These are phyloP conservation scores for Romanogobio albipinnatus DNA, from an alignment of 2,113 vertebrate species.

Conservation along the genomic window DNA sequence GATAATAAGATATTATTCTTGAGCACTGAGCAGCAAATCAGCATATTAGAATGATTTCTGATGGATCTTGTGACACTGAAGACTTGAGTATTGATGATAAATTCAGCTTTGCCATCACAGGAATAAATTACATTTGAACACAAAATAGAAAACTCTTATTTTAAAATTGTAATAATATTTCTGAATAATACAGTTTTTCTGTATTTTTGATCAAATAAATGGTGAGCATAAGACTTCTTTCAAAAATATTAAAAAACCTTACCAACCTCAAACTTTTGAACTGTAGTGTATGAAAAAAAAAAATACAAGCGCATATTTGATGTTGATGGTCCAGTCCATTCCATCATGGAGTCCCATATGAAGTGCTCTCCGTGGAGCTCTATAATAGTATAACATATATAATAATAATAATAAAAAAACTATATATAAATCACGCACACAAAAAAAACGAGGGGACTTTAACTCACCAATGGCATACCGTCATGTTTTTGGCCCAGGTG, in stretches of 20 bases:
- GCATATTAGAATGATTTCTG: background rate
- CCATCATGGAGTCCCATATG: slow-evolving; percentile 15
- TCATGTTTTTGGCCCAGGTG: background rate
- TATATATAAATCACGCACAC: background rate
- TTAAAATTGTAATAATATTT: background rate
- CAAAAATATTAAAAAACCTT: background rate
- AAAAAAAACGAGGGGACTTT: background rate
- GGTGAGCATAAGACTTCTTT: background rate
- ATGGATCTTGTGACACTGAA: too few relatives aligned
- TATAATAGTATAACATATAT: background rate
- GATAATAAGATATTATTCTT: background rate
- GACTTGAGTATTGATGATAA: too few relatives aligned
- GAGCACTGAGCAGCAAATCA: background rate
- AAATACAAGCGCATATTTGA: background rate
- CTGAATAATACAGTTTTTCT: background rate
- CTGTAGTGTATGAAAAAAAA: background rate
- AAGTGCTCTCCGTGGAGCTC: background rate
- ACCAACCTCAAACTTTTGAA: background rate
- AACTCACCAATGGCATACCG: slow-evolving; percentile 1
- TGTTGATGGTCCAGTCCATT: background rate
- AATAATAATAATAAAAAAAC: background rate
- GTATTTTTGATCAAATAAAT: background rate
- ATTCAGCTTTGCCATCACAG: too few relatives aligned
- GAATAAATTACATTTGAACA: too few relatives aligned
- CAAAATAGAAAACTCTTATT: background rate